Evolutionary conservation across 1,140 invertebrate species (phyloP), one percentile per base, ranked within the genome.

Genomic region (Phocides pigmalion): DNA sequence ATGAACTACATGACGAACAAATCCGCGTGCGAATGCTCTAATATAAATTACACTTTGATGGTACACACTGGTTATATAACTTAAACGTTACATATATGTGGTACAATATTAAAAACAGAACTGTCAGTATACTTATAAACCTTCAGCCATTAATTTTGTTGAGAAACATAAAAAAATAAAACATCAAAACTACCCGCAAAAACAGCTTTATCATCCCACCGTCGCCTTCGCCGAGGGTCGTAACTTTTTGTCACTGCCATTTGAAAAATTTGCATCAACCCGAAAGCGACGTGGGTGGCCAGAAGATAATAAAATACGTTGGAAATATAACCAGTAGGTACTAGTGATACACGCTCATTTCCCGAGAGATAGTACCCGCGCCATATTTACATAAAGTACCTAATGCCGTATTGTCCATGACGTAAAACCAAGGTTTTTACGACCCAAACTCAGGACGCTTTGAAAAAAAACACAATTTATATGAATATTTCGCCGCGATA

Each of bases 321-420:
- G 28, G 51, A 59, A 66, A 66, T 66, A 66, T 61, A 49, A 51
- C 9, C 22, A 25, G 47, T 58, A 66, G 35, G 47, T 58, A 66
- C 64, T 61, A 69, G 56, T 70, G 53, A 75, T 71, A 68, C 64
- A 63, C 61, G 66, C 72, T 75, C 76, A 78, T 83, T 79, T 83
- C 79, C 81, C 76, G 54, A 17, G 70, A 76, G 81, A 72, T 68
- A 51, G 50, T 63, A 64, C 71, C 74, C 74, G 58, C 64, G 20
- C 66, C 46, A 63, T 68, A 81, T 83, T 83, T 81, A 72, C 76
- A 78, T 83, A 75, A 73, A 80, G 67, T 74, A 72, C 66, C 64
- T 79, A 76, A 83, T 78, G 64, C 66, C 68, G 70, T 70, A 79
- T 72, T 72, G 74, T 64, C 62, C 68, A 68, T 74, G 73, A 63